phyloP scores from a whole-genome alignment of 1,140 invertebrate genomes.

The Anastrepha obliqua region DNA sequence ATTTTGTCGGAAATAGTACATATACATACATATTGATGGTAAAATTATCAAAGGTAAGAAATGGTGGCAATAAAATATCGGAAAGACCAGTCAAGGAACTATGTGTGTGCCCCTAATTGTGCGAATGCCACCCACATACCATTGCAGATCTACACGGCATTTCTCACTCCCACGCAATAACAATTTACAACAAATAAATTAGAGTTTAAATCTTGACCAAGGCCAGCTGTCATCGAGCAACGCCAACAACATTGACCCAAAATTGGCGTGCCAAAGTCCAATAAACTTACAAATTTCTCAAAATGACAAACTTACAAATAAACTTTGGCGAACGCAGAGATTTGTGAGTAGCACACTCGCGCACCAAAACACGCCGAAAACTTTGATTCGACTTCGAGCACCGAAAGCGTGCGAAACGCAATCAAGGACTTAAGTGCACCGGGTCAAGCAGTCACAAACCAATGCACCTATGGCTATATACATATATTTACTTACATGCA shows the following conservation, averaged over 20 bases:
- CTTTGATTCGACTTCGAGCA: background rate
- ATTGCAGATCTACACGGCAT: background rate
- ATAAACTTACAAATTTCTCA: conserved; percentile 40
- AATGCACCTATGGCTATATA: background rate
- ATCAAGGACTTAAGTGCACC: conserved; percentile 42
- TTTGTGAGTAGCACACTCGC: background rate
- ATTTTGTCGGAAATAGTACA: background rate
- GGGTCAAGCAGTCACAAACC: conserved; percentile 18
- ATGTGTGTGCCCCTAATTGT: background rate
- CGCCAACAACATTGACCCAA: conserved; percentile 48
- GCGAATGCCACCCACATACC: background rate
- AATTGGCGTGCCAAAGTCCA: conserved; percentile 51
- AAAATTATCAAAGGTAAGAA: background rate
- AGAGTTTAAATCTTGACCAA: conserved; percentile 50
- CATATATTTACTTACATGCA: background rate
- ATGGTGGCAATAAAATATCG: background rate
- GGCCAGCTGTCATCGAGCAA: conserved; percentile 28
- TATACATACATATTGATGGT: background rate
- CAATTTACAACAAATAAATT: conserved; percentile 11
- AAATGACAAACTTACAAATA: background rate
- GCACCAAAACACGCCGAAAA: background rate
- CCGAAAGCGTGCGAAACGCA: conserved; percentile 31
- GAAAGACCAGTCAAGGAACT: background rate
- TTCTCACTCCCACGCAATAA: background rate
- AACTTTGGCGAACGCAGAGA: background rate